Base-by-base conservation (phyloP, 2,797 vertebrate genomes). In the Ptychobarbus kaznakovi region DNA sequence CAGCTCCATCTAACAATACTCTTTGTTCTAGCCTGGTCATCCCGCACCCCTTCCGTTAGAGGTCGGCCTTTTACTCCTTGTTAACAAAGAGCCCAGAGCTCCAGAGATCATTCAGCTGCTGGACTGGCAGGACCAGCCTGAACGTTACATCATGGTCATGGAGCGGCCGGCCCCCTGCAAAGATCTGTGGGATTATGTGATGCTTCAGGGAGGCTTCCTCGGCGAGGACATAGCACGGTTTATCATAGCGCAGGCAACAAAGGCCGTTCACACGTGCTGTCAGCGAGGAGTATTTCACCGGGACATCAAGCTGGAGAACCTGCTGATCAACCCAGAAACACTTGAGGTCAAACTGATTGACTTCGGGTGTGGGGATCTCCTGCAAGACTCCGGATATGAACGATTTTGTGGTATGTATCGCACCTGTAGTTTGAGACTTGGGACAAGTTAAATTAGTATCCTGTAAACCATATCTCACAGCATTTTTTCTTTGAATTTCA, bases 331-430 rank as follows among this genome's bases (percentile, higher is more conserved):
- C 12, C 25, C 61, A 15, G 12, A 63, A 63, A 63, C 5, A 15
- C 61, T 28, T 63, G 12, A 63, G 25, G 61, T 63, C 61, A 65
- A 65, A 65, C 61, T 65, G 25, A 65, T 65, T 65, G 61, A 65
- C 25, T 65, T 65, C 4, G 25, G 61, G 25, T 65, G 61, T 65
- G 61, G 61, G 12, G 61, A 65, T 32, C 61, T 65, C 12, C 61
- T 65, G 25, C 12, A 6, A 15, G 25, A 65, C 25, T 65, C 12
- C 1, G 11, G 25, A 2, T 65, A 65, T 65, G 12, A 65, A 28
- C 2, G 1, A 65, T 65, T 65, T 15, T 65, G 61, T 15, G 61
- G 25, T 65, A 32, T 32, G 25, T 32, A 15, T 28, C 13, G 3
- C 20, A 56, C 53, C 20, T 22, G 7, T 22, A 56, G 53, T 56